Base-by-base conservation (phyloP, 2,113 vertebrate species). In the Menidia beryllina region DNA sequence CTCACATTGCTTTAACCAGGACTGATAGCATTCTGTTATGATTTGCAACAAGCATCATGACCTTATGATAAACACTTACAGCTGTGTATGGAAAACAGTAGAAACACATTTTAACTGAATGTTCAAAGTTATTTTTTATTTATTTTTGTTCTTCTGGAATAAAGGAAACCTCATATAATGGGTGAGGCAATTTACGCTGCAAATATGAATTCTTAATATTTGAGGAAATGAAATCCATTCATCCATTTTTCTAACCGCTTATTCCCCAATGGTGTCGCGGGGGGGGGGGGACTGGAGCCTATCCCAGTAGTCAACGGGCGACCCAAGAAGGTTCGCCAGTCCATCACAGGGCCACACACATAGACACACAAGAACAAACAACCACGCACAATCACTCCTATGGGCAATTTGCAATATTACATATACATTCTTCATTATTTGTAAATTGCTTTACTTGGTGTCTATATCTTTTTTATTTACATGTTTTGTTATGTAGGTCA, bases 1-100 rank as follows among this genome's bases (percentile, higher is more conserved):
- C 69, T 81, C 78, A 61, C 34, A 24, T 77, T 70, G 54, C 52
- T 68, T 53, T 85, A 81, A 89, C 88, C 75, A 89, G 72, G 79
- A 89, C 77, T 62, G 74, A 87, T 85, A 67, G 71, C 48, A 54
- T 77, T 84, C 80, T 78, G 67, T 74, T 75, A 38, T 60, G 75
- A 71, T 77, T 65, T 3, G 17, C 64, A 45, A 43, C 45, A 72
- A 76, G 78, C 79, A 80, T 77, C 73, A 50, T 17, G 25, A 63
- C 75, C 84, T 80, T 80, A 69, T 78, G 71, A 80, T 75, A 64
- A 72, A 65, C 79, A 76, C 41, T 48, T 13, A 43, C 14, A 6
- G 39, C 26, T 61, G 52, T 77, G 79, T 83, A 84, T 67, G 77
- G 69, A 51, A 70, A 69, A 62, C 38, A 47, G 80, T 45, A 25